Base-by-base conservation (phyloP, 2,113 vertebrate genomes). In the Cranoglanis bouderius region DNA sequence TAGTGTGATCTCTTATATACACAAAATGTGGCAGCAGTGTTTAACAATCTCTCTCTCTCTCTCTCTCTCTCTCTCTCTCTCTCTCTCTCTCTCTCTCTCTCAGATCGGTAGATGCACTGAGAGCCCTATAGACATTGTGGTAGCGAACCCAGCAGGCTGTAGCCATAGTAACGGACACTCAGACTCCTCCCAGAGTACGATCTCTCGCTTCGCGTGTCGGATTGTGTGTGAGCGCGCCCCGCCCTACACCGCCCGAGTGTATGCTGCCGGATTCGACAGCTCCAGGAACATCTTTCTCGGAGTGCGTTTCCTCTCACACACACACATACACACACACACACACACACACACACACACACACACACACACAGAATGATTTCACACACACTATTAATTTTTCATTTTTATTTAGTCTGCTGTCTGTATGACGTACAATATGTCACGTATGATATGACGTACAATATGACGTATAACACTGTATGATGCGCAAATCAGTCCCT, bases 281-380 rank as follows among this genome's bases (percentile, higher is more conserved):
- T 97, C 97, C 61, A 98, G 97, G 93, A 98, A 98, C 95, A 99
- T 99, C 92, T 98, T 99, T 92, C 96, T 99, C 80, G 98, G 98
- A 96, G 98, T 99, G 95, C 91, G 94, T 49, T n/a, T 40, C 38
- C 61, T 51, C 1, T n/a, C 51, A 10, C 53, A 7, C 67, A 38
- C 35, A 38, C 70, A 19, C 35, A 38, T 35, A 38, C 70, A 72
- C 35, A 38, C 67, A 35, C 70, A 21, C 35, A 77, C 46, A 49
- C 38, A 46, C 72, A 77, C 74, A 77, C 74, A 77, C 74, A 77
- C 40, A 77, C 70, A 74, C 70, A 74, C 35, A n/a, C 35, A 40
- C 35, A 75, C 32, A 35, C 67, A 38, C n/a, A 72, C 14, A 70
- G 0, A 35, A 61, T 6, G 24, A 21, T 24, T 24, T 24, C 26